A percentile compares a stretch with the other conserved stretches of the same genome.
These are phyloP conservation scores for Dreissena rostriformis DNA, from an alignment of 1,140 invertebrate genomes.

Conservation along the genomic window DNA sequence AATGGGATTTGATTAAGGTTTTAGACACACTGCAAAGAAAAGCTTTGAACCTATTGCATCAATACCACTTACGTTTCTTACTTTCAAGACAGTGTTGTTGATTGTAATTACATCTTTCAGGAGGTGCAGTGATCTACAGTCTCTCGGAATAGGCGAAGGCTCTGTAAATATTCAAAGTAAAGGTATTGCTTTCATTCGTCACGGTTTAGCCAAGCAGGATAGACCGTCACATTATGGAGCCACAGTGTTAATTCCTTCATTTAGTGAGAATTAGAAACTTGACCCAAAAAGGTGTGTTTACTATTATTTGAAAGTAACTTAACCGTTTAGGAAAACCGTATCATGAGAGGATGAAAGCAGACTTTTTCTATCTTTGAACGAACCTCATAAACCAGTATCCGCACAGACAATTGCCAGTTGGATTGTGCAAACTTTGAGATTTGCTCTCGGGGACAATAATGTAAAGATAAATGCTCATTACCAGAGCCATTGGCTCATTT, in stretches of 20 bases:
- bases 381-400: constrained; percentile 38
- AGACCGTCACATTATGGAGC: not conserved
- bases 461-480: constrained; percentile 17
- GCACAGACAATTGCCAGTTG: constrained; percentile 19
- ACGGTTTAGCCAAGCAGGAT: constrained; percentile 31
- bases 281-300: constrained; percentile 23
- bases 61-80: constrained; percentile 24
- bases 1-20: constrained; percentile 59
- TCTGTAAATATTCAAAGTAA: not conserved
- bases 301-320: constrained; percentile 21
- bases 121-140: too few relatives aligned
- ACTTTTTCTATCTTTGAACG: not conserved
- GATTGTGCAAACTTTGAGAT: too few relatives aligned
- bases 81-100: constrained; percentile 45
- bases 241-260: constrained; percentile 15
- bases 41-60: constrained; percentile 53
- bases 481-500: constrained; percentile 22
- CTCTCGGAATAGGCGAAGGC: too few relatives aligned
- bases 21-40: constrained; percentile 25
- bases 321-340: not conserved
- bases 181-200: constrained; percentile 20
- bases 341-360: not conserved
- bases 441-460: constrained; percentile 1
- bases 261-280: too few relatives aligned
- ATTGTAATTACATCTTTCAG: too few relatives aligned